Base-by-base conservation (phyloP, 2,888 invertebrate genomes). In the Portevinia maculata region DNA sequence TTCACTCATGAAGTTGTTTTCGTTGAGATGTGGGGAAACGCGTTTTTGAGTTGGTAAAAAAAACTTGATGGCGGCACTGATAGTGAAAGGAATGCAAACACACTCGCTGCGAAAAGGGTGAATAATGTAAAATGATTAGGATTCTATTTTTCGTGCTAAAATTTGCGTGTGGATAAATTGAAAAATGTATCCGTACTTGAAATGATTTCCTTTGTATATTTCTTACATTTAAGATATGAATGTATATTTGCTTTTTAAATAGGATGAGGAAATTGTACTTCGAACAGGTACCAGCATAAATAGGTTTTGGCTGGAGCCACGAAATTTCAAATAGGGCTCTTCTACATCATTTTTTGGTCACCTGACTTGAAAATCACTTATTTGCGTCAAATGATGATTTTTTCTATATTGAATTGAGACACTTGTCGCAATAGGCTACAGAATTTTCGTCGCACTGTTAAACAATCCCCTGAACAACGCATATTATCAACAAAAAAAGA, bases 111-210 rank as follows among this genome's bases (percentile, higher is more conserved):
- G 30, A 19, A 67, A 39, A 65, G 41, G 59, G 32, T 53, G 60
- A 62, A 74, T 74, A 74, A 74, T 74, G 67, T 41, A 50, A 74
- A 79, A 79, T 73, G 79, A 79, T 73, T 79, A 73, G 73, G 65
- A 52, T 59, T 73, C 73, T 59, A 60, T 60, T 24, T 46, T 73
- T 53, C 7, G 15, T 39, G 44, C 28, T 17, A 44, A 48, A 64
- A 60, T 21, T 64, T 69, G 55, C 59, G 37, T 34, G 32, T 65
- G 15, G 41, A 5, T 41, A 78, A 71, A 67, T 74, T 71, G 71
- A 62, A 71, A 62, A 53, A 64, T 71, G 19, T 60, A 39, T 55
- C 39, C 69, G 44, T 21, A 17, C 0, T 28, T 13, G 44, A 46
- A 48, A 55, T 62, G 9, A 11, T 52, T 65, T 44, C 8, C 11